Evolutionary conservation across 2,113 vertebrate genomes (phyloP).

Genomic region (Spea bombifrons): DNA sequence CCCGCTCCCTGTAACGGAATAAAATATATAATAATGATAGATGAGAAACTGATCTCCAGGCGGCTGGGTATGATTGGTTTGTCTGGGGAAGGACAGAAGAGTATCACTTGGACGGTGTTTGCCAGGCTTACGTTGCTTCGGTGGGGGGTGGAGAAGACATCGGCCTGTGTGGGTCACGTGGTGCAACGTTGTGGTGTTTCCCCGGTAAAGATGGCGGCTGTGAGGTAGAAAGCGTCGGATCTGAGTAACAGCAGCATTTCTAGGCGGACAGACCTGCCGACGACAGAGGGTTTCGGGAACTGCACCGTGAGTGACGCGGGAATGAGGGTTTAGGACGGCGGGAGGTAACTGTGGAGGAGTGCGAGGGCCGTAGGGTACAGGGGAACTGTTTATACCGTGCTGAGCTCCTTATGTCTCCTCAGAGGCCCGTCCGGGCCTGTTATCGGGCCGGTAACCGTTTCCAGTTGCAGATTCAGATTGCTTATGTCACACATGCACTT

Average conservation of each 20-base stretch:
- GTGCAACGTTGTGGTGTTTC: conserved; percentile 63
- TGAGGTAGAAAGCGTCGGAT: conserved; percentile 78
- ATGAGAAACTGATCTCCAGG: neutral
- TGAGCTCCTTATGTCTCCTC: neutral
- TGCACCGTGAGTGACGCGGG: conserved; percentile 52
- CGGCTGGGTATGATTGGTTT: neutral
- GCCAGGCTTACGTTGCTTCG: conserved; percentile 9
- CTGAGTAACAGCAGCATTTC: conserved; percentile 45
- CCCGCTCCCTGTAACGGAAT: conserved; percentile 44
- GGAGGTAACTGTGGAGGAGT: neutral
- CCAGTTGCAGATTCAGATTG: neutral
- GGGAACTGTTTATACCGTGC: neutral
- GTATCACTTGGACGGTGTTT: neutral
- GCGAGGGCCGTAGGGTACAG: neutral
- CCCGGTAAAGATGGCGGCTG: conserved; percentile 88
- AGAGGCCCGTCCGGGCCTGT: conserved; percentile 6
- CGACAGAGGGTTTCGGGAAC: conserved; percentile 7
- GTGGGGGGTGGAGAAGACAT: conserved; percentile 7
- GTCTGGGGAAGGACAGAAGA: neutral
- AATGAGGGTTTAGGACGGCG: neutral
- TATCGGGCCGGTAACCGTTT: neutral
- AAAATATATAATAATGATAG: conserved; percentile 28
- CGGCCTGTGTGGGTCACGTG: conserved; percentile 73
- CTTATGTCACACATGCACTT: too few relatives aligned
- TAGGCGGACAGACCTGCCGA: neutral